Base-by-base conservation (phyloP, 2,113 vertebrate species). In the Pseudorhombus dupliciocellatus region DNA sequence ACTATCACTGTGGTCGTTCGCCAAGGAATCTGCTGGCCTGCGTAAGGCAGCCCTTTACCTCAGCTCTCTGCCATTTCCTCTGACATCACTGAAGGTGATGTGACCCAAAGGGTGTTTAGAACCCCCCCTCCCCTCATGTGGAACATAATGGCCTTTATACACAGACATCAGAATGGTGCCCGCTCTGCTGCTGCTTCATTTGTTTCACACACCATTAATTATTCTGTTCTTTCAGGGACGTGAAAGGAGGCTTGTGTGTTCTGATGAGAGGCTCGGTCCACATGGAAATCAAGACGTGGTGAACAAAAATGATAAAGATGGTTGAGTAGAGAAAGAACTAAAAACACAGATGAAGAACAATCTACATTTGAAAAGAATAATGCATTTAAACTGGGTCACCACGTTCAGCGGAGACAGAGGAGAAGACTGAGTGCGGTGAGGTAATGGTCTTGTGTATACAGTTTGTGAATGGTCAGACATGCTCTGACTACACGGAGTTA, bases 31-130 rank as follows among this genome's bases (percentile, higher is more conserved):
- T 84, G 56, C 58, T 56, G 31, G 52, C 73, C 65, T 54, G 59
- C 11, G 65, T 12, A 25, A 75, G 74, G 51, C 73, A 71, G 72
- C 72, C 51, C 63, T 82, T 82, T 89, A 87, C 77, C 79, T 91
- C 82, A 91, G 71, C 79, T 54, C 60, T 70, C 72, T 84, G 85
- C 87, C 77, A 92, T 92, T 91, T 92, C 90, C 88, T 90, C 74
- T 87, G 85, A 88, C 80, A 86, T 89, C 82, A 90, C 57, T 75
- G 48, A 53, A 87, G 72, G 70, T 83, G 84, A 81, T 81, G 58
- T 77, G 89, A 86, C 80, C 86, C 70, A 67, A 44, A 70, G 52
- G 28, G 42, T 73, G 74, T 50, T 75, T 37, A 50, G 40, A 16
- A 24, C 14, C 21, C 37, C 25, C 15, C 44, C 44, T 20, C 46